Conservation (phyloP, 2,113 vertebrate genomes). For the Sterna hirundo region DNA sequence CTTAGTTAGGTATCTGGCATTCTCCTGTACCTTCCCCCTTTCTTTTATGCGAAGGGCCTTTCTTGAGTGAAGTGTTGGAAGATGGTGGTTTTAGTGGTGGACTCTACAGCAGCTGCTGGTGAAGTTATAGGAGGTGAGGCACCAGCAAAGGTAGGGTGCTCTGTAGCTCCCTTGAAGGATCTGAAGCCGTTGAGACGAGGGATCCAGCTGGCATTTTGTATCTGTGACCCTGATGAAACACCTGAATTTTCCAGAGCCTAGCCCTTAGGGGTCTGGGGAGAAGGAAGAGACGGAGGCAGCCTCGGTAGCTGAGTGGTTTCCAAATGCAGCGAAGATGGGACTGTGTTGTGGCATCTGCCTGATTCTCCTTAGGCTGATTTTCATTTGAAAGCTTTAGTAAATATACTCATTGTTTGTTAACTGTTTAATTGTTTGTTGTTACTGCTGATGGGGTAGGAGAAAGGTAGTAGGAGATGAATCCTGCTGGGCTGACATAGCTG, state of each 20-base stretch:
- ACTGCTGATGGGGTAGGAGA: neutral
- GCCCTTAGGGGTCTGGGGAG: too few relatives aligned
- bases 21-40: neutral
- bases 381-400: neutral
- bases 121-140: neutral
- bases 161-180: neutral
- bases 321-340: neutral
- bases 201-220: neutral
- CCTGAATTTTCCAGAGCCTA: neutral
- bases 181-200: neutral
- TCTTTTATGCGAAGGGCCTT: rapidly evolving
- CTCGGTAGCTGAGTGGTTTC: neutral
- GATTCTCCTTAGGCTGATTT: neutral
- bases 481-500: neutral
- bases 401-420: neutral
- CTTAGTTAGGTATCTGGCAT: rapidly evolving
- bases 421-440: neutral
- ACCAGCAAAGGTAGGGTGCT: neutral
- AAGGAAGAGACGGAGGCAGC: neutral
- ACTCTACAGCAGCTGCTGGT: neutral
- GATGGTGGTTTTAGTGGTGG: neutral
- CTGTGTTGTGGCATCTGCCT: neutral
- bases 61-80: neutral
- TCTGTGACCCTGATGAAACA: neutral
- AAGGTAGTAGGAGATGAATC: neutral